A percentile compares a stretch with the other conserved stretches of the same genome.
These are phyloP conservation scores for Cantharis nigra DNA, from an alignment of 2,888 invertebrate species.

Conservation along the genomic window DNA sequence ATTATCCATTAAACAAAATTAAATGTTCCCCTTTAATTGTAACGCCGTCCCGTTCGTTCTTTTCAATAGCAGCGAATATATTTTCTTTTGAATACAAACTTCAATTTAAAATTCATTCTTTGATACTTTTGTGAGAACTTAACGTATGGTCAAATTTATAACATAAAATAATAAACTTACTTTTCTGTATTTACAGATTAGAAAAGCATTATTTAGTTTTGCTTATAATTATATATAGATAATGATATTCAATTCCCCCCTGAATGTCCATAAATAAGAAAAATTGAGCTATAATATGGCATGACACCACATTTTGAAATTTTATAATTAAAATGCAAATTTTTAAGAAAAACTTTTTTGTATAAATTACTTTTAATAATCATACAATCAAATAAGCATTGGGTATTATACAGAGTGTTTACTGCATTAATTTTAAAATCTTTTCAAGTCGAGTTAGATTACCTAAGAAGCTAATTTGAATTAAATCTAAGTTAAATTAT, in stretches of 20 bases:
- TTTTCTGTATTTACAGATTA: background rate
- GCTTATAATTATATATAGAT: background rate
- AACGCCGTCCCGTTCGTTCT: background rate
- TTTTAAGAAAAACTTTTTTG: background rate
- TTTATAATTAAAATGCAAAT: background rate
- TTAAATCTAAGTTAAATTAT: too few species aligned
- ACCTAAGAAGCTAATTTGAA: too few species aligned
- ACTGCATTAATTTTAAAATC: too few species aligned
- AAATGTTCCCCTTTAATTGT: background rate
- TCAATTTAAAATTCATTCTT: background rate
- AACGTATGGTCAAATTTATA: background rate
- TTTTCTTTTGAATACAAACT: background rate
- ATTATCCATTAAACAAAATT: background rate
- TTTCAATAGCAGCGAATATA: background rate
- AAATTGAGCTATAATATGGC: background rate
- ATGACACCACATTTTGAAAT: background rate
- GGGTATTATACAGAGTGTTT: too few species aligned
- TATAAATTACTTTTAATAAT: background rate
- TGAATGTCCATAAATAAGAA: background rate
- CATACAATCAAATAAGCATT: too few species aligned
- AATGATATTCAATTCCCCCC: background rate
- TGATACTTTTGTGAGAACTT: conserved; percentile 3
- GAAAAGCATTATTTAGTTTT: background rate
- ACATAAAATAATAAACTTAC: background rate
- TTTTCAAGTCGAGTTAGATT: too few species aligned